These are phyloP conservation scores for Dryobotodes eremita DNA, from an alignment of 2,888 invertebrate species.

Conservation along the genomic window DNA sequence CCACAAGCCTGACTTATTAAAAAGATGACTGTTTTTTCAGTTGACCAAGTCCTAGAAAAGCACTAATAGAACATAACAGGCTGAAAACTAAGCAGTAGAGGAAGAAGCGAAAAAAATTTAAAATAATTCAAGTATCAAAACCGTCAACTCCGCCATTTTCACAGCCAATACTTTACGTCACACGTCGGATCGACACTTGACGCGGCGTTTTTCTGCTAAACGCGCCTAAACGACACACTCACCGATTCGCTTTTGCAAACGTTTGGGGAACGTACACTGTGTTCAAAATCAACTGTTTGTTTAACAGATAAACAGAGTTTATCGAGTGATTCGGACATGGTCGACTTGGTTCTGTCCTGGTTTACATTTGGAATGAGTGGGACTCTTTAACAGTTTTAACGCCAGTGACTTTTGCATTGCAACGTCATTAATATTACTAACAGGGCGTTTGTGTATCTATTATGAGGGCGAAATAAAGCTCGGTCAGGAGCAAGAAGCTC, in stretches of 20 bases:
- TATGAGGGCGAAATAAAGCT: not conserved
- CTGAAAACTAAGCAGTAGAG: not conserved
- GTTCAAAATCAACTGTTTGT: conserved; percentile 48
- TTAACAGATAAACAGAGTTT: conserved; percentile 36
- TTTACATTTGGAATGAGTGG: not conserved
- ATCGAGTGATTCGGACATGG: conserved; percentile 36
- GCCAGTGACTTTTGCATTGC: not conserved
- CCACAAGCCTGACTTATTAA: no score
- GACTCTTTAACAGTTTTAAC: not conserved
- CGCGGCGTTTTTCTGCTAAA: conserved; percentile 53
- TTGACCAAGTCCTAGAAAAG: not conserved
- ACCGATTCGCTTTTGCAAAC: conserved; percentile 39
- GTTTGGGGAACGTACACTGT: conserved; percentile 40
- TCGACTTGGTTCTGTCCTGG: conserved; percentile 12
- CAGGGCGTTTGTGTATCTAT: no score
- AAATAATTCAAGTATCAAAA: conserved; percentile 62
- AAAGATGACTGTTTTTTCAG: no score
- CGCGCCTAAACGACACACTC: conserved; percentile 39
- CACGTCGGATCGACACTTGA: conserved; percentile 61
- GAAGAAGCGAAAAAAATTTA: not conserved
- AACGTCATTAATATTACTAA: not conserved
- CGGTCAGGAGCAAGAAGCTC: not conserved
- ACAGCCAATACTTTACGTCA: conserved; percentile 64
- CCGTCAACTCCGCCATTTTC: not conserved
- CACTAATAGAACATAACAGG: not conserved